Percentiles rank a stretch among this genome's conserved stretches.
Conservation (phyloP, 1,140 invertebrate species). For the Drosophila bocki region DNA sequence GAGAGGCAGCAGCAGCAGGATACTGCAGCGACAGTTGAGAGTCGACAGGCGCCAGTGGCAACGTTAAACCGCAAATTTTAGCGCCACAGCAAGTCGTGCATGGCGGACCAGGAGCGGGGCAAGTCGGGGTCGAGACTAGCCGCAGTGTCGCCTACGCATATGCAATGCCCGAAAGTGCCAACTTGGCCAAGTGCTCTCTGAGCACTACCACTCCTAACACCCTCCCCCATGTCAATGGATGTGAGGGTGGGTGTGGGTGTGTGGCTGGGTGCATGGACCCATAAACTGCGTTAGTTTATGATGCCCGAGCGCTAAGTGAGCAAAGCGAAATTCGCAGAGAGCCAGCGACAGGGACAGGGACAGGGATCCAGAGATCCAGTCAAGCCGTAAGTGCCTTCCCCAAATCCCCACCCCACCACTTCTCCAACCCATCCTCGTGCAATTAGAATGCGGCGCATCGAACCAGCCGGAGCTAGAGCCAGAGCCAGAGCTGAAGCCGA, state of each 20-base stretch:
- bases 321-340: constrained; percentile 51
- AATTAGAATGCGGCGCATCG: constrained; percentile 80
- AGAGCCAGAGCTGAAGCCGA: background rate
- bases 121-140: constrained; percentile 41
- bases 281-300: constrained; percentile 82
- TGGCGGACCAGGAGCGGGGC: constrained; percentile 40
- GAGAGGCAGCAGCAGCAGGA: constrained; percentile 6
- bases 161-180: constrained; percentile 78
- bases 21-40: constrained; percentile 38
- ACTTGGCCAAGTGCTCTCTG: constrained; percentile 63
- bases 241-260: background rate
- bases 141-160: constrained; percentile 74
- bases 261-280: constrained; percentile 69
- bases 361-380: constrained; percentile 53
- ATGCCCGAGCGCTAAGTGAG: constrained; percentile 68
- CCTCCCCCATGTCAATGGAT: background rate
- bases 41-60: constrained; percentile 67
- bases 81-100: constrained; percentile 72
- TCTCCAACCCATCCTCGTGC: constrained; percentile 41
- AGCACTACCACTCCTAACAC: background rate
- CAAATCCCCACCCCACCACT: constrained; percentile 3
- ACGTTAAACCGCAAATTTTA: constrained; percentile 82
- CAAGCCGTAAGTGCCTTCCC: constrained; percentile 71
- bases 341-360: constrained; percentile 30
- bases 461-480: constrained; percentile 40